Conservation (phyloP, 1,140 invertebrate genomes). For the Thalassaphorura encarpata region DNA sequence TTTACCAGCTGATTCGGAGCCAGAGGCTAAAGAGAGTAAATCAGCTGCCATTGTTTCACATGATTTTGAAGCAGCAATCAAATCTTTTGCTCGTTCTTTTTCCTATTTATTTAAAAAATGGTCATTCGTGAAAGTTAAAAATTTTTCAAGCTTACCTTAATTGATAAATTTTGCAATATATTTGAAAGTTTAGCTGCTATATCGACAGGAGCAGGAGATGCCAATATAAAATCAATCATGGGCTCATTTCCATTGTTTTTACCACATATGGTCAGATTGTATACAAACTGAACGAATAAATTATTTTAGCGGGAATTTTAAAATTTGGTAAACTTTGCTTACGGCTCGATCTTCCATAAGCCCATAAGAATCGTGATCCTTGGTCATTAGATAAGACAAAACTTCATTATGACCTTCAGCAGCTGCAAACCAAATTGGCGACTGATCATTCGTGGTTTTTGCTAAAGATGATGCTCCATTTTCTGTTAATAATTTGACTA, state of each 20-base stretch:
- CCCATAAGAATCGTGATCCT: slow-evolving; percentile 92
- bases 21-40: slow-evolving; percentile 81
- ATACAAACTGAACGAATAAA: slow-evolving; percentile 93
- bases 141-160: slow-evolving; percentile 50
- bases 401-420: slow-evolving; percentile 93
- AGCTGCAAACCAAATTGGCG: slow-evolving; percentile 94
- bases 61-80: slow-evolving; percentile 86
- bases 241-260: slow-evolving; percentile 94
- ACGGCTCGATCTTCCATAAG: slow-evolving; percentile 93
- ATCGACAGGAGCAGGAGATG: slow-evolving; percentile 94
- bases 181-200: slow-evolving; percentile 94
- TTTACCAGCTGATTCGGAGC: slow-evolving; percentile 81
- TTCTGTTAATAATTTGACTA: slow-evolving; percentile 88
- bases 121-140: too few species aligned
- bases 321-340: slow-evolving; percentile 2
- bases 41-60: slow-evolving; percentile 87
- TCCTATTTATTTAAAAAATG: slow-evolving; percentile 59
- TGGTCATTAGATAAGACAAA: slow-evolving; percentile 87
- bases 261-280: slow-evolving; percentile 96
- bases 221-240: slow-evolving; percentile 91
- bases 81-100: slow-evolving; percentile 93
- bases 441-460: slow-evolving; percentile 84
- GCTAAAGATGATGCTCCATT: slow-evolving; percentile 88
- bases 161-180: slow-evolving; percentile 75
- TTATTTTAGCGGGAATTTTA: too few species aligned